These are phyloP conservation scores for Oryctes rhinoceros DNA, from an alignment of 1,140 invertebrate species.

Conservation along the genomic window DNA sequence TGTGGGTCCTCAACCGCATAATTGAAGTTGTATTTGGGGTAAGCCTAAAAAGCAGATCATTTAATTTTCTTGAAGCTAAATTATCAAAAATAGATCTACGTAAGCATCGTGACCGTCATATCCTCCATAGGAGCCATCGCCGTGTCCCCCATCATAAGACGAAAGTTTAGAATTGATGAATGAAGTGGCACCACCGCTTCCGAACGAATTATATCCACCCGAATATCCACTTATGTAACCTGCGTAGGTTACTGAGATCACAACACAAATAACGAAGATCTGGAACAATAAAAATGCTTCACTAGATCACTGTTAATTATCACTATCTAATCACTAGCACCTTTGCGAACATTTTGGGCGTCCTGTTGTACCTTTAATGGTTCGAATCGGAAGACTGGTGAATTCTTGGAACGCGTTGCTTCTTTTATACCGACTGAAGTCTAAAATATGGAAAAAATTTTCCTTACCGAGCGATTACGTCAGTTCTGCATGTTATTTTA, in stretches of 20 bases:
- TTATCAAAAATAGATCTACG: not conserved
- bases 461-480: not conserved
- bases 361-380: not conserved
- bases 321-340: not conserved
- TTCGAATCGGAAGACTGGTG: not conserved
- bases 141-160: slow-evolving; percentile 47
- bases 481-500: not conserved
- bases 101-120: slow-evolving; percentile 24
- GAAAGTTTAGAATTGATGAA: not conserved
- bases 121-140: slow-evolving; percentile 19
- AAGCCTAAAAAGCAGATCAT: slow-evolving; percentile 62
- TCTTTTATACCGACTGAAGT: not conserved
- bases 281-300: not conserved
- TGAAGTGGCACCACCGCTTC: not conserved
- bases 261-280: slow-evolving; percentile 6
- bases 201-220: not conserved
- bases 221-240: slow-evolving; percentile 14
- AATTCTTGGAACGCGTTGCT: not conserved
- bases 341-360: slow-evolving; percentile 12
- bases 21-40: slow-evolving; percentile 68
- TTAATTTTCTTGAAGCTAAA: not conserved
- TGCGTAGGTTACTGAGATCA: not conserved
- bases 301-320: not conserved
- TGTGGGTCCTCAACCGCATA: slow-evolving; percentile 69
- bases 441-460: not conserved